These are phyloP conservation scores for Tipula vernalis DNA, from an alignment of 2,888 invertebrate genomes.

Conservation along the genomic window DNA sequence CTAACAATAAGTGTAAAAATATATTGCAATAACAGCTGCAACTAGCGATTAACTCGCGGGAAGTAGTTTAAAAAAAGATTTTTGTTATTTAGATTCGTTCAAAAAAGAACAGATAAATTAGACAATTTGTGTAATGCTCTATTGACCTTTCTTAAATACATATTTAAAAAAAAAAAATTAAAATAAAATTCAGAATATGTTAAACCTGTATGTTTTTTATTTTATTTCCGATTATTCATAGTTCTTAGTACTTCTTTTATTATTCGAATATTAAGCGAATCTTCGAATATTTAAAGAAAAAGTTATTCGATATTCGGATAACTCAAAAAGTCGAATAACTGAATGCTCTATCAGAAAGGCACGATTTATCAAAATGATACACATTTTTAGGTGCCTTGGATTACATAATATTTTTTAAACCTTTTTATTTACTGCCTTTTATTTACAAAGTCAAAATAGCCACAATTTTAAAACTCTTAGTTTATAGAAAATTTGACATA, in stretches of 20 bases:
- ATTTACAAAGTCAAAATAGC: too few relatives aligned
- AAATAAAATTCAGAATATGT: neutral
- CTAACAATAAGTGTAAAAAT: neutral
- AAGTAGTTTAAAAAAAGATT: neutral
- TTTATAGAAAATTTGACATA: too few relatives aligned
- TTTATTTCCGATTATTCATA: neutral
- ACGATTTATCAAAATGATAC: too few relatives aligned
- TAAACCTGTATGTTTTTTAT: neutral
- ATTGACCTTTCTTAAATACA: neutral
- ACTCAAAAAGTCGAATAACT: too few relatives aligned
- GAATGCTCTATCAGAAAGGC: too few relatives aligned
- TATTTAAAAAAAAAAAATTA: neutral
- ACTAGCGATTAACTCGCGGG: neutral
- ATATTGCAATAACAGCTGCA: neutral
- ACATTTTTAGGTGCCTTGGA: too few relatives aligned
- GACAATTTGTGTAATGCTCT: neutral
- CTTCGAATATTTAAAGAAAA: neutral
- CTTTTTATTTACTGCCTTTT: too few relatives aligned
- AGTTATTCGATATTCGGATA: too few relatives aligned
- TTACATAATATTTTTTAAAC: too few relatives aligned
- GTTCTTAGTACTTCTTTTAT: neutral
- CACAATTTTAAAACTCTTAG: too few relatives aligned
- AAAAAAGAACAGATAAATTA: neutral
- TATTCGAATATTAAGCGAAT: neutral
- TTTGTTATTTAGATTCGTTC: slow-evolving; percentile 8